phyloP scores from a whole-genome alignment of 2,113 vertebrate species.

The Heptranchias perlo region DNA sequence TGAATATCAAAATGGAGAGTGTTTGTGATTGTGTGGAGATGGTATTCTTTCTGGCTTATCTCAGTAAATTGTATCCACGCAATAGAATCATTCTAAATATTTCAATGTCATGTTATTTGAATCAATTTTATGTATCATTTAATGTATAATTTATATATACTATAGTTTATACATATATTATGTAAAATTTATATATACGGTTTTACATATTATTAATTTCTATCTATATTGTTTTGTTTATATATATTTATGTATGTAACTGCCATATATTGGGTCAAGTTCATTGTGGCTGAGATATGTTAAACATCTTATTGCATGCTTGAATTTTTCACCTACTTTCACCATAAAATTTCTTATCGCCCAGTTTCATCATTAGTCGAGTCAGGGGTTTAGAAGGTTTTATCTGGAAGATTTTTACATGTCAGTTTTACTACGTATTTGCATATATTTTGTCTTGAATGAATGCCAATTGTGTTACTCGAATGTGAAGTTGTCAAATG shows the following conservation, averaged over 20 bases:
- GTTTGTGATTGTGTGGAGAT: background rate
- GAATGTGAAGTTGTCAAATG: background rate
- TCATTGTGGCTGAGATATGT: background rate
- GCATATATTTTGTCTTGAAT: background rate
- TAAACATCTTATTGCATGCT: background rate
- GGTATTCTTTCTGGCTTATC: background rate
- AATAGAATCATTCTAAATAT: background rate
- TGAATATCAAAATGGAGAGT: background rate
- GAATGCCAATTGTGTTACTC: background rate
- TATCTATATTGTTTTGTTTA: background rate
- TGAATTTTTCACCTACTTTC: background rate
- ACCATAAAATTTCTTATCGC: background rate
- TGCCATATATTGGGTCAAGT: background rate
- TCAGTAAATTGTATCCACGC: background rate
- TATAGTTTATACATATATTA: background rate
- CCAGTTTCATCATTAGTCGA: background rate
- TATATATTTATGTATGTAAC: background rate
- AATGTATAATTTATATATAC: background rate
- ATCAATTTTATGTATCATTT: background rate
- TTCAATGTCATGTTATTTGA: background rate
- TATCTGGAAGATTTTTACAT: background rate
- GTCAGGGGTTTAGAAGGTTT: background rate
- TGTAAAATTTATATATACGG: background rate
- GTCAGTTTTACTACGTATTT: background rate
- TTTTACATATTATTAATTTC: background rate